Conservation (phyloP, 2,113 vertebrate genomes). For the Sander vitreus region DNA sequence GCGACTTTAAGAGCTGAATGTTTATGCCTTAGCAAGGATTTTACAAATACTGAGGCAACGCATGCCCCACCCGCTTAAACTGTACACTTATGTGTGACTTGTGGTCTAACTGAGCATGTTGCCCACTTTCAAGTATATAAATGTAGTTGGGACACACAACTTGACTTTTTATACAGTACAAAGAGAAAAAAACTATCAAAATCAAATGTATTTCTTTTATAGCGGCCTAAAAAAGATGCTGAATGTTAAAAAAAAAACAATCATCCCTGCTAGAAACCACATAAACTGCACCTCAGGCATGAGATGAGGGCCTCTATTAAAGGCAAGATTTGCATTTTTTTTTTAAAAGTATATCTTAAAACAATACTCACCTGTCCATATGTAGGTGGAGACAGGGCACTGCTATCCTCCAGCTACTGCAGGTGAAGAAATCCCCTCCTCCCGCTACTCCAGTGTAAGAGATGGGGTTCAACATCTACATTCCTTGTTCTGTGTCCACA, state of each 20-base stretch:
- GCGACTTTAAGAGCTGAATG: neutral
- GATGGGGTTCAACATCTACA: neutral
- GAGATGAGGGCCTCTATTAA: neutral
- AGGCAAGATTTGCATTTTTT: neutral
- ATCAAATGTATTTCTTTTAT: neutral
- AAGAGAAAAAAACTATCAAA: neutral
- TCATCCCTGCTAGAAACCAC: neutral
- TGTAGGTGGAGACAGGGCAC: rapidly evolving
- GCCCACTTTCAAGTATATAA: neutral
- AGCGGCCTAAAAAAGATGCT: neutral
- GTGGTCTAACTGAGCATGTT: neutral
- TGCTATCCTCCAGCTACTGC: neutral
- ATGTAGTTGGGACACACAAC: neutral
- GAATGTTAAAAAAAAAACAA: neutral
- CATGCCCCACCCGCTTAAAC: neutral
- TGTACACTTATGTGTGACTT: neutral
- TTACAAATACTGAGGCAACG: neutral
- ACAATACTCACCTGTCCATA: neutral
- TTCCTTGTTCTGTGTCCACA: no score
- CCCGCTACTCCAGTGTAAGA: neutral
- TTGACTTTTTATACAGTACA: neutral
- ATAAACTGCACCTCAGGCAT: no score
- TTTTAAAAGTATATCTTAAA: neutral
- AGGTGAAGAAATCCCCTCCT: neutral
- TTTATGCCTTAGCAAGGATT: neutral